Evolutionary conservation across 1,140 invertebrate genomes (phyloP), one percentile per base, ranked within the genome.

Genomic region (Cydia fagiglandana): DNA sequence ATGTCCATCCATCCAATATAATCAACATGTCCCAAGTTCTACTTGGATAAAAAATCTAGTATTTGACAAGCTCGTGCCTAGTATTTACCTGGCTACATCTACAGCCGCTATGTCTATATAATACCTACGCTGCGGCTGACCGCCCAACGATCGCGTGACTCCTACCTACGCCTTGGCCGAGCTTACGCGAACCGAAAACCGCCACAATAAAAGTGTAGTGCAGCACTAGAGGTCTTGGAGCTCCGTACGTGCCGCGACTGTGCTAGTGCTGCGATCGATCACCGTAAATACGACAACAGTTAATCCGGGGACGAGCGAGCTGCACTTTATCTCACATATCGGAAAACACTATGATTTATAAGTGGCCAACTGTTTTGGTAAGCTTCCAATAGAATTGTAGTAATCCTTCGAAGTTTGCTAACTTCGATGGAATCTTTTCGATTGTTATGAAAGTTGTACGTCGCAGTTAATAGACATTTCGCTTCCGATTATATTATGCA

Each of bases 271-370:
- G 73, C 77, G 79, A 82, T 81, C 77, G 78, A 80, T 82, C 79
- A 79, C 75, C 75, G 77, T 78, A 79, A 81, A 80, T 76, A 81
- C 79, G 80, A 81, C 82, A 80, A 73, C 76, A 74, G 81, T 83
- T 70, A 83, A 83, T 81, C 80, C 80, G 76, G 64, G 77, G 76
- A 80, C 74, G 75, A 78, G 77, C 64, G 74, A 56, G 70, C 70
- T 61, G 76, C 76, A 68, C 38, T 80, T 64, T 73, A 53, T 80
- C 70, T 73, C 76, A 73, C 76, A 74, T 80, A 76, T 61, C 68
- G 73, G 47, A 56, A 75, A 45, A 73, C 41, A 64, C 74, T 61
- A 61, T 61, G 56, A 61, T 61, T 61, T 61, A 61, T 61, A 61
- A 61, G 56, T 61, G 56, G 56, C 56, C 56, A 61, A 61, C 56